Conservation (phyloP, 2,113 vertebrate species). For the Orthonyx spaldingii region DNA sequence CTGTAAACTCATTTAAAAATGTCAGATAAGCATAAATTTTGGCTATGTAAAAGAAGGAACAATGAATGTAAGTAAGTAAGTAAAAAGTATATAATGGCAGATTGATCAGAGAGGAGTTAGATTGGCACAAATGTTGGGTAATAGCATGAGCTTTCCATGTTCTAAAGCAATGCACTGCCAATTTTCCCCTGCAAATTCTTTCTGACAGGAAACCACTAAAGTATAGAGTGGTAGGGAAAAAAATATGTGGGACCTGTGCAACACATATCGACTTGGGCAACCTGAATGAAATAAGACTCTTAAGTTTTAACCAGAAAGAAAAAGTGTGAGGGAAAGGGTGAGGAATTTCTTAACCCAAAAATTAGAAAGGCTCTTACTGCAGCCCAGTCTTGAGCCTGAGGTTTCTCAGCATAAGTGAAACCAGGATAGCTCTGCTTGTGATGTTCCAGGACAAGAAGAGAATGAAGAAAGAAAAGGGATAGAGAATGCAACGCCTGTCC, state of each 20-base stretch:
- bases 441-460: not conserved
- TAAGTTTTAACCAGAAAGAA: not conserved
- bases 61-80: not conserved
- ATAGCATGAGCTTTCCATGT: not conserved
- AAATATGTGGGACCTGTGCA: not conserved
- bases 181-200: not conserved
- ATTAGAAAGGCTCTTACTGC: not conserved
- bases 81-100: not conserved
- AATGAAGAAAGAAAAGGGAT: not conserved
- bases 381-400: not conserved
- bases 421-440: not conserved
- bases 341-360: not conserved
- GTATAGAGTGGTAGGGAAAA: not conserved
- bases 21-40: not conserved
- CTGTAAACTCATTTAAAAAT: not conserved
- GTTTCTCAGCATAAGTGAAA: not conserved
- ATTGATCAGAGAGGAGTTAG: not conserved
- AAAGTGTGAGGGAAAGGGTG: not conserved
- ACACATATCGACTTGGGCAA: not conserved
- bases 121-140: not conserved
- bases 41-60: not conserved
- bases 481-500: not conserved
- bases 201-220: not conserved
- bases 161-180: not conserved
- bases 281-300: not conserved